These are phyloP conservation scores for Meriones unguiculatus DNA, from an alignment of 2,113 vertebrate genomes.

Conservation along the genomic window DNA sequence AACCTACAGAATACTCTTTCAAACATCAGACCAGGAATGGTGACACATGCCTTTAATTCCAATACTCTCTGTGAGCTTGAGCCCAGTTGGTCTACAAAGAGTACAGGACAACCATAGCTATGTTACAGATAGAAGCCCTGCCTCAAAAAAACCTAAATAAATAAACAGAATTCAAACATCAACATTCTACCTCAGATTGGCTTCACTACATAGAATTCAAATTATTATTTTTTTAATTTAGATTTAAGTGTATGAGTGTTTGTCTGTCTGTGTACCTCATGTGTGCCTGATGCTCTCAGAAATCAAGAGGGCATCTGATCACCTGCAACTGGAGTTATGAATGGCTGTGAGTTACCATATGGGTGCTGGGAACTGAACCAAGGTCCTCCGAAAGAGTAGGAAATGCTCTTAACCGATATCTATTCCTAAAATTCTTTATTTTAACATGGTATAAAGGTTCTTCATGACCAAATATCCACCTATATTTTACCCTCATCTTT, in stretches of 20 bases:
- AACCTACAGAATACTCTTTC: conserved; percentile 3
- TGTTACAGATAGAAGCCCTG: too few relatives aligned
- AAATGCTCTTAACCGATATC: background rate
- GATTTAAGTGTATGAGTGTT: background rate
- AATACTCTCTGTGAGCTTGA: too few relatives aligned
- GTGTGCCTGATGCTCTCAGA: background rate
- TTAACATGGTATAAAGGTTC: background rate
- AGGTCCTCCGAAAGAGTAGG: background rate
- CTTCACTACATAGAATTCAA: conserved; percentile 53
- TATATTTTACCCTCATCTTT: conserved; percentile 51
- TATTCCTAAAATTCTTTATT: background rate
- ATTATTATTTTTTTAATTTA: background rate
- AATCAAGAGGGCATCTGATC: background rate
- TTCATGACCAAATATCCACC: background rate
- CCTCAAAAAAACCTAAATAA: too few relatives aligned
- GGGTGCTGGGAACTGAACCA: background rate
- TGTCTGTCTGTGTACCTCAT: background rate
- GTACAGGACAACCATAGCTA: too few relatives aligned
- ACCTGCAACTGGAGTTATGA: background rate
- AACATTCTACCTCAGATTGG: conserved; percentile 6
- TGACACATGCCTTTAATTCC: too few relatives aligned
- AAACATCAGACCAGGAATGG: too few relatives aligned
- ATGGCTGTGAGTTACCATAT: background rate
- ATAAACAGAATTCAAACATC: conserved; percentile 43
- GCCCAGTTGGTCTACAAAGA: too few relatives aligned